These are phyloP conservation scores for Troglohyphantes excavatus DNA, from an alignment of 2,888 invertebrate genomes.

Conservation along the genomic window DNA sequence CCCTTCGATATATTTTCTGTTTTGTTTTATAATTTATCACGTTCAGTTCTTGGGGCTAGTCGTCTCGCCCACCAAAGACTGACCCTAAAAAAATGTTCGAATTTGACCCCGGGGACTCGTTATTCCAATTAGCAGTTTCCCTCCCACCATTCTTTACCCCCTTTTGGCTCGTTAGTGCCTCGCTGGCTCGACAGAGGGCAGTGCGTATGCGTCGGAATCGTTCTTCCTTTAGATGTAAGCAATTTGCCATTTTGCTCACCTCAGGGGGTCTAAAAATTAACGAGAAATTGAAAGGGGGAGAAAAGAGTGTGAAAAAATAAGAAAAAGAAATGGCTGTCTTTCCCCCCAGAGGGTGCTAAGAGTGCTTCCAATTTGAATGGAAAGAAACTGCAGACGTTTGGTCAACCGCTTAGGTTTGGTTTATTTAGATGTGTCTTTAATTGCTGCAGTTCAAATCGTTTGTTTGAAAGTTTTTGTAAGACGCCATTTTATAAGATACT, in stretches of 20 bases:
- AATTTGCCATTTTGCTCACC: conserved; percentile 52
- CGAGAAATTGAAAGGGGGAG: conserved; percentile 51
- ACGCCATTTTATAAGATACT: no score
- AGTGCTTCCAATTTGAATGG: background rate
- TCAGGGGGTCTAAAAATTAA: conserved; percentile 60
- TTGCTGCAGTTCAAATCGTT: background rate
- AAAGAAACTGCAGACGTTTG: background rate
- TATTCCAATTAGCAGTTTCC: conserved; percentile 66
- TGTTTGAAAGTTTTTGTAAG: background rate
- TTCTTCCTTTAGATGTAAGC: conserved; percentile 38
- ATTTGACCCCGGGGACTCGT: conserved; percentile 69
- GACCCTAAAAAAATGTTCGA: conserved; percentile 38
- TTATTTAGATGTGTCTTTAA: background rate
- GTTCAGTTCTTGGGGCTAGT: conserved; percentile 37
- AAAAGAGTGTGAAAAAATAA: background rate
- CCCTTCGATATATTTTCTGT: background rate
- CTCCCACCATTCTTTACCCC: background rate
- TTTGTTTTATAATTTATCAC: conserved; percentile 43
- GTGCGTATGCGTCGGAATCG: conserved; percentile 15
- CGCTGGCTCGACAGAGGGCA: conserved; percentile 61
- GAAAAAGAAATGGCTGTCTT: background rate
- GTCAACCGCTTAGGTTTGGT: background rate
- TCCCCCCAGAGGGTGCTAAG: background rate
- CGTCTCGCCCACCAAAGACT: conserved; percentile 31
- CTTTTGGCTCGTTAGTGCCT: conserved; percentile 47